Evolutionary conservation across 2,113 vertebrate species (phyloP), one percentile per base, ranked within the genome.

Genomic region (Electrona antarctica): DNA sequence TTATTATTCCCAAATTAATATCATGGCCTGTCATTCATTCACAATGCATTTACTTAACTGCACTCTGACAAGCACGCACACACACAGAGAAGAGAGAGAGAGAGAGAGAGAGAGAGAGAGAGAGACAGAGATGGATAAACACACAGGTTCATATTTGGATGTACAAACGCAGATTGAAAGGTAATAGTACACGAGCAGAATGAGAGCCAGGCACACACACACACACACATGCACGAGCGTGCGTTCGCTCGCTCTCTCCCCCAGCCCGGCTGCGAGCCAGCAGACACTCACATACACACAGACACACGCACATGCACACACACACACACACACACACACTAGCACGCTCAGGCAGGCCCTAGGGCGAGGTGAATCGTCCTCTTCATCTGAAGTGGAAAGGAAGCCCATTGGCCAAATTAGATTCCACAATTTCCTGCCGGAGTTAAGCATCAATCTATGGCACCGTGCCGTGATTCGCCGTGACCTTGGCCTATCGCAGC

Each of bases 401-500:
- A 83, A 83, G 82, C 73, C 85, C 83, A 79, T 80, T 81, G 82
- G 81, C 80, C 76, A 90, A 90, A 90, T 90, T 85, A 88, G 84
- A 89, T 89, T 73, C 71, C 13, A 60, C 65, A 21, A 33, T 79
- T 87, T 89, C 86, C 86, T 84, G 82, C 79, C 64, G 47, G 81
- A 88, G 73, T 88, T 85, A 78, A 87, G 84, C 85, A 88, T 85
- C 87, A 89, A 85, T 90, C 84, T 84, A 84, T 49, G 46, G 78
- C 65, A 7, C 70, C 74, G 84, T 8, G 33, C 46, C 21, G 61
- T 79, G 86, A 90, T 85, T 88, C 46, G 56, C 84, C 50, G 12
- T 89, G 91, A 88, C 89, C 89, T 88, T 85, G 89, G 86, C 82
- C 86, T 83, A 89, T 91, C 87, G 77, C 75, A 70, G 77, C 45